phyloP scores from a whole-genome alignment of 1,140 invertebrate species.

The Musca domestica region DNA sequence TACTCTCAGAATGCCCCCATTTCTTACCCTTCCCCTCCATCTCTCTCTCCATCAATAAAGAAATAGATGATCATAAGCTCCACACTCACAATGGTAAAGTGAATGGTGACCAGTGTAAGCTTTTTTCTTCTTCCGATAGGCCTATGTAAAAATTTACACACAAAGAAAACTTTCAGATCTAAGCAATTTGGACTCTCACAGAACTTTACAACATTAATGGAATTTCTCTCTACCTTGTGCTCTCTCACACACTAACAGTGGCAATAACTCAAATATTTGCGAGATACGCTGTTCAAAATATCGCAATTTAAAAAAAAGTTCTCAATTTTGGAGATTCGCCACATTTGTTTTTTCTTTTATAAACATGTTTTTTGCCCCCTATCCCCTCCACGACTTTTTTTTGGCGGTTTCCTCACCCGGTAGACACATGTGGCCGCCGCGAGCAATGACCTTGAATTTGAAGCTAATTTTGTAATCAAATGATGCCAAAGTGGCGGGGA shows the following conservation, averaged over 20 bases:
- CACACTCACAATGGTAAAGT: background rate
- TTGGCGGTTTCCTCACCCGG: background rate
- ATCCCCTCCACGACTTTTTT: background rate
- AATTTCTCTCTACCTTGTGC: too few relatives aligned
- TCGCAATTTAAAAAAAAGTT: too few relatives aligned
- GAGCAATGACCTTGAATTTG: constrained; percentile 14
- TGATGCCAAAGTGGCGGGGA: too few relatives aligned
- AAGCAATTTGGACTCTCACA: background rate
- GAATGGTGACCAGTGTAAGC: background rate
- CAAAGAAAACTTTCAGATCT: background rate
- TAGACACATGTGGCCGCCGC: background rate
- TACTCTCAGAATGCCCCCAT: too few relatives aligned
- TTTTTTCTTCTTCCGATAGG: background rate
- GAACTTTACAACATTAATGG: background rate
- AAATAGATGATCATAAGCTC: background rate
- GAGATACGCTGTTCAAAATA: too few relatives aligned
- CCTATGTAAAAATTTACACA: background rate
- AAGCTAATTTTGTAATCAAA: background rate
- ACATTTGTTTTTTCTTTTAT: too few relatives aligned
- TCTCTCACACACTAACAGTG: too few relatives aligned
- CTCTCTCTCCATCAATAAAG: background rate
- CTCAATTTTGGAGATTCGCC: too few relatives aligned
- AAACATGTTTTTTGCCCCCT: background rate
- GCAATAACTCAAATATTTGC: too few relatives aligned
- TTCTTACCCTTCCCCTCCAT: background rate